phyloP scores from a whole-genome alignment of 2,113 vertebrate genomes.

The Dicerorhinus sumatrensis region DNA sequence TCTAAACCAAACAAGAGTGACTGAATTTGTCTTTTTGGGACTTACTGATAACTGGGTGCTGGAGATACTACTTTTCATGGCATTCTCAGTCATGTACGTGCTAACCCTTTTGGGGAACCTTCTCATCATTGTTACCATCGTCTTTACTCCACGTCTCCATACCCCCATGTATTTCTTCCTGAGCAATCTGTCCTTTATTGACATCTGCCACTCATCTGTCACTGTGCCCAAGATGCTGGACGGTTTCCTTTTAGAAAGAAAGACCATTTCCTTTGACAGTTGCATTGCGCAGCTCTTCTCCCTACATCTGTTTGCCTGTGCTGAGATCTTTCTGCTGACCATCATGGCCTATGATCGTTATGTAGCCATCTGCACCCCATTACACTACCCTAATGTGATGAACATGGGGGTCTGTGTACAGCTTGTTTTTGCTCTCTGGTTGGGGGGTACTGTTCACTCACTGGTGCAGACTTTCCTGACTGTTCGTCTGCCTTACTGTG shows the following conservation, averaged over 20 bases:
- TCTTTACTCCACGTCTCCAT: slow-evolving; percentile 65
- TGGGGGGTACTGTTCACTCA: slow-evolving; percentile 78
- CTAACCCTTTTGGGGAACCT: slow-evolving; percentile 79
- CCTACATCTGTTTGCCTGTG: slow-evolving; percentile 82
- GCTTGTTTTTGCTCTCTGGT: slow-evolving; percentile 77
- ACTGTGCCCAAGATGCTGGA: slow-evolving; percentile 84
- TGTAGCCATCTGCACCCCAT: slow-evolving; percentile 78
- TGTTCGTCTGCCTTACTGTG: slow-evolving; percentile 81
- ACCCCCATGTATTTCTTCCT: slow-evolving; percentile 86
- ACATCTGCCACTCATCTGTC: slow-evolving; percentile 83
- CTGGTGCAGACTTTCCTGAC: slow-evolving; percentile 81
- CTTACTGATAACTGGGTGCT: slow-evolving; percentile 72
- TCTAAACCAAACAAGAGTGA: slow-evolving; percentile 80
- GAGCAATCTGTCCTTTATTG: slow-evolving; percentile 84
- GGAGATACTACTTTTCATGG: slow-evolving; percentile 62
- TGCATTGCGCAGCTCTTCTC: slow-evolving; percentile 85
- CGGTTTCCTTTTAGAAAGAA: slow-evolving; percentile 72
- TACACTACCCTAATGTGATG: slow-evolving; percentile 80
- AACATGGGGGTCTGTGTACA: slow-evolving; percentile 68
- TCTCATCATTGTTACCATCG: slow-evolving; percentile 71
- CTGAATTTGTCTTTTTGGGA: slow-evolving; percentile 82
- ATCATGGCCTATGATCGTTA: slow-evolving; percentile 86
- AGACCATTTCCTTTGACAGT: slow-evolving; percentile 79
- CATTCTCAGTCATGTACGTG: slow-evolving; percentile 74
- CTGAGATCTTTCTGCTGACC: slow-evolving; percentile 85